Percentiles rank a stretch among this genome's conserved stretches.
Evolutionary conservation across 2,797 vertebrate species (phyloP).

Genomic region (Simalia tracyae): DNA sequence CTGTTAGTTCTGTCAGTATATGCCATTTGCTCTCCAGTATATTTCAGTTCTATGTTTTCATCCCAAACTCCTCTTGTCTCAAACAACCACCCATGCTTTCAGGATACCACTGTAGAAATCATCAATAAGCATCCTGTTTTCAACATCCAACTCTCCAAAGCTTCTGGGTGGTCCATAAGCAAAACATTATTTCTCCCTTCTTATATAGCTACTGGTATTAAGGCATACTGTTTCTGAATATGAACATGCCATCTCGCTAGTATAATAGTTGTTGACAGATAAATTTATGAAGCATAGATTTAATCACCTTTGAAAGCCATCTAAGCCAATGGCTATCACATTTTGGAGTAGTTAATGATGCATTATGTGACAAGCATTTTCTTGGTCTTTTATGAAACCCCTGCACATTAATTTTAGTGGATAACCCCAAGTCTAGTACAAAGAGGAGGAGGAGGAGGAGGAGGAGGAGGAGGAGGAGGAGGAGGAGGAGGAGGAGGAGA

Average conservation of each 20-base stretch:
- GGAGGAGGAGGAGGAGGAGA: background rate
- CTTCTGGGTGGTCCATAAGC: background rate
- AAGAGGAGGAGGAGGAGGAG: background rate
- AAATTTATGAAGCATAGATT: background rate
- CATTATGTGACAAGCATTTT: background rate
- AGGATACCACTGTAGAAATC: background rate
- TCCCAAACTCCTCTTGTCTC: background rate
- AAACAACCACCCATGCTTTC: background rate
- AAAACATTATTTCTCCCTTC: background rate
- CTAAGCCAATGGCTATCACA: background rate
- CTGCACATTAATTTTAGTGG: background rate
- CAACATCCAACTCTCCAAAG: no score
- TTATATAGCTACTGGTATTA: background rate
- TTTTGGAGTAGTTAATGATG: background rate
- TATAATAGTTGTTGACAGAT: background rate
- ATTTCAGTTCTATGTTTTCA: background rate
- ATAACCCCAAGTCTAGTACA: background rate
- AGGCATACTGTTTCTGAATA: background rate
- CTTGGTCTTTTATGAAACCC: background rate
- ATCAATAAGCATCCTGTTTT: background rate
- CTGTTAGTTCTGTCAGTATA: background rate
- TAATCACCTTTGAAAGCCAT: background rate
- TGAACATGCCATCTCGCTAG: background rate
- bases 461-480: background rate
- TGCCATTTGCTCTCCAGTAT: background rate